A percentile compares a stretch with the other conserved stretches of the same genome.
Evolutionary conservation across 1,140 invertebrate species (phyloP).

Genomic region (Penaeus japonicus): DNA sequence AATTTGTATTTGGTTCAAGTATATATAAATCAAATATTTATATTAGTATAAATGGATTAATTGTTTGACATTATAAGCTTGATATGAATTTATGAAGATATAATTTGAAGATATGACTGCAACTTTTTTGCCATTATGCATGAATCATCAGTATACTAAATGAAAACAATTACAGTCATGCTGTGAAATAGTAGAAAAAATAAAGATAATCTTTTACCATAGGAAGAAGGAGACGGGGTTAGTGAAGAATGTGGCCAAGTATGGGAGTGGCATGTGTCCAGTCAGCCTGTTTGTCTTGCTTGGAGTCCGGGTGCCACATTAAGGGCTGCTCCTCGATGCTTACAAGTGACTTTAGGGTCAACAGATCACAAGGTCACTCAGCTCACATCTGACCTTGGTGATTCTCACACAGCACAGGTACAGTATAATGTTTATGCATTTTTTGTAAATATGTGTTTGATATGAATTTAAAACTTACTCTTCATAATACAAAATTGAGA

Average conservation of each 20-base stretch:
- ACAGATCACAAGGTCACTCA: slow-evolving; percentile 25
- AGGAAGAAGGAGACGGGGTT: slow-evolving; percentile 37
- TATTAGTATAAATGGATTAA: too few relatives aligned
- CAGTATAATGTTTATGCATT: neutral
- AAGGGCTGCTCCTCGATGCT: slow-evolving; percentile 3
- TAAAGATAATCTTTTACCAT: neutral
- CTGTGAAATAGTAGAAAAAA: too few relatives aligned
- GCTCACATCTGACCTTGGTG: slow-evolving; percentile 38
- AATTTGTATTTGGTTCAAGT: too few relatives aligned
- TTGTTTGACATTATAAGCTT: too few relatives aligned
- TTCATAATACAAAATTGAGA: neutral
- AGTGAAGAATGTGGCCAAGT: slow-evolving; percentile 35
- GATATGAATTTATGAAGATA: too few relatives aligned
- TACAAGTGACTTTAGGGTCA: slow-evolving; percentile 32
- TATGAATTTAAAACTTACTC: neutral
- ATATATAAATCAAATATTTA: too few relatives aligned
- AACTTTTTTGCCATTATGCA: too few relatives aligned
- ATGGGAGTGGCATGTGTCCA: slow-evolving; percentile 49
- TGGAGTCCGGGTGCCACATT: slow-evolving; percentile 42
- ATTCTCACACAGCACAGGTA: slow-evolving; percentile 30
- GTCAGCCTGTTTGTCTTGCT: slow-evolving; percentile 38
- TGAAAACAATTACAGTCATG: too few relatives aligned
- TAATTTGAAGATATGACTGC: too few relatives aligned
- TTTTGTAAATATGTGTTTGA: neutral
- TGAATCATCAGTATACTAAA: too few relatives aligned